phyloP scores from a whole-genome alignment of 2,888 invertebrate genomes.

The Phorcus lineatus region DNA sequence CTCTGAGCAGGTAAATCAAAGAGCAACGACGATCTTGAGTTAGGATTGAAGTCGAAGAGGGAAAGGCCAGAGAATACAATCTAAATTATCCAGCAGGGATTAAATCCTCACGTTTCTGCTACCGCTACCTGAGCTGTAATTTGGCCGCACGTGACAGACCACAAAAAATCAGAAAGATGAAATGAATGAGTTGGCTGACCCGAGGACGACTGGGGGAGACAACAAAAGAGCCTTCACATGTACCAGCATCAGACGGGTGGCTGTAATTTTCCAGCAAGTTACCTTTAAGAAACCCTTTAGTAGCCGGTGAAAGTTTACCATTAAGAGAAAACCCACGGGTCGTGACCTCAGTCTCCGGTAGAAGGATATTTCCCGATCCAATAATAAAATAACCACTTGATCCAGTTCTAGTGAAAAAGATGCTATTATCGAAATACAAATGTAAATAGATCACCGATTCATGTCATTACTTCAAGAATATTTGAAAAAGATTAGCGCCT shows the following conservation, averaged over 20 bases:
- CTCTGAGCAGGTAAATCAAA: conserved; percentile 6
- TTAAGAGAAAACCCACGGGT: not conserved
- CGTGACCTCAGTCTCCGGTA: not conserved
- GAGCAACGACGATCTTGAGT: not conserved
- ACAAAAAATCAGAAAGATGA: not conserved
- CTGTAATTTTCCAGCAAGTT: not conserved
- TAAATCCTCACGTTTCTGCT: not conserved
- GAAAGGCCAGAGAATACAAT: not conserved
- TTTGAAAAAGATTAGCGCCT: not conserved
- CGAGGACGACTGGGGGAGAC: not conserved
- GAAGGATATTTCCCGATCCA: not conserved
- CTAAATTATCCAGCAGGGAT: not conserved
- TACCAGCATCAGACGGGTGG: not conserved
- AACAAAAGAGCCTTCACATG: not conserved
- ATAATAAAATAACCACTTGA: not conserved
- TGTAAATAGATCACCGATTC: not conserved
- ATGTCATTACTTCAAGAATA: not conserved
- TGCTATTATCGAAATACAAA: not conserved
- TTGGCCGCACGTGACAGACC: not conserved
- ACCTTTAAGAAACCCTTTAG: not conserved
- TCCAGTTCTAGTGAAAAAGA: not conserved
- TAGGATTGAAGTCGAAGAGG: not conserved
- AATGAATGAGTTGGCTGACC: not conserved
- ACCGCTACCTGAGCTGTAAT: not conserved
- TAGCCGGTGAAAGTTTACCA: not conserved